Evolutionary conservation across 2,888 invertebrate species (phyloP).

Genomic region (Drosophila hamatofila): DNA sequence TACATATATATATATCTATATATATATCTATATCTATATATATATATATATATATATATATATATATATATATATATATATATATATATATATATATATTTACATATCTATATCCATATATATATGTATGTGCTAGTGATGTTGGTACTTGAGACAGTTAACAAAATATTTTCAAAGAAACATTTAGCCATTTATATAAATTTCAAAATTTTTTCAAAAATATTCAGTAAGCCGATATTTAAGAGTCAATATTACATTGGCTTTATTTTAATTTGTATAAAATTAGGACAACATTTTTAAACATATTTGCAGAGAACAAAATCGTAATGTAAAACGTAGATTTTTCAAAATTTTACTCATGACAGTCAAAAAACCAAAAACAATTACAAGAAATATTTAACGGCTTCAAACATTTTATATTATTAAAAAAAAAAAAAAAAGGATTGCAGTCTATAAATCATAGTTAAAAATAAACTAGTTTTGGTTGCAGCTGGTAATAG

Average conservation of each 20-base stretch:
- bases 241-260: neutral
- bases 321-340: neutral
- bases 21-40: too few relatives aligned
- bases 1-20: too few relatives aligned
- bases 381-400: neutral
- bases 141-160: neutral
- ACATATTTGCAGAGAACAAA: neutral
- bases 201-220: neutral
- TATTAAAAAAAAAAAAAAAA: neutral
- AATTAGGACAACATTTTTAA: neutral
- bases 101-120: too few relatives aligned
- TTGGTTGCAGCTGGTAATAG: neutral
- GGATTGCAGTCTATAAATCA: neutral
- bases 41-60: neutral
- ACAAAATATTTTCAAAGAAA: neutral
- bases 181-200: neutral
- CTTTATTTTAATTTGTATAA: neutral
- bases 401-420: neutral
- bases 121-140: conserved; percentile 3
- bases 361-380: too few relatives aligned
- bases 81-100: neutral
- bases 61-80: neutral
- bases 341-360: neutral
- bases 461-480: conserved; percentile 1
- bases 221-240: neutral